These are phyloP conservation scores for Oncorhynchus kisutch DNA, from an alignment of 2,113 vertebrate species.

Conservation along the genomic window DNA sequence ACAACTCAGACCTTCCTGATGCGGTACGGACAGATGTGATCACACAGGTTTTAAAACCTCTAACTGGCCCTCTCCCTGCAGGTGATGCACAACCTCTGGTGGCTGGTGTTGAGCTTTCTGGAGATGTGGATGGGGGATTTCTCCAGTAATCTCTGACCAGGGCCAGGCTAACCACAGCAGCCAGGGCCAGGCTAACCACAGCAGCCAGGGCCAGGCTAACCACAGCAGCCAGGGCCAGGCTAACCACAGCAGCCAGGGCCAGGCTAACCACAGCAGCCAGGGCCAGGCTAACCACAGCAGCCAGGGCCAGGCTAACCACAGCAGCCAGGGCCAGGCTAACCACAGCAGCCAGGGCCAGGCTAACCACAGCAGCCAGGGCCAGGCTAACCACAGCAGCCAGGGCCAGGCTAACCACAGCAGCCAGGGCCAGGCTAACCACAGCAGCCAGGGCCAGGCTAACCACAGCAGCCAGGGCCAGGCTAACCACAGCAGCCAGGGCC, in stretches of 20 bases:
- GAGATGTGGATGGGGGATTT: neutral
- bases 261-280: slow-evolving; percentile 49
- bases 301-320: too few species aligned
- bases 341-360: too few species aligned
- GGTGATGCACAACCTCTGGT: neutral
- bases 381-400: too few species aligned
- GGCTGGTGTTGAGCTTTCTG: neutral
- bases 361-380: too few species aligned
- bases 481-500: too few species aligned
- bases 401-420: too few species aligned
- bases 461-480: too few species aligned
- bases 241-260: too few species aligned
- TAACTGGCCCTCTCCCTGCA: neutral
- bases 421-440: too few species aligned
- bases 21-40: slow-evolving; percentile 13
- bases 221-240: slow-evolving; percentile 53
- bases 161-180: slow-evolving; percentile 41
- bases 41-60: neutral
- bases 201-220: neutral
- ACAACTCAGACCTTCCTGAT: slow-evolving; percentile 45
- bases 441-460: too few species aligned
- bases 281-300: slow-evolving; percentile 13
- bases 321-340: too few species aligned
- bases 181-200: slow-evolving; percentile 34
- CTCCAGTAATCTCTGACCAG: neutral